phyloP scores from a whole-genome alignment of 1,140 invertebrate genomes.

The Drosophila jambulina region DNA sequence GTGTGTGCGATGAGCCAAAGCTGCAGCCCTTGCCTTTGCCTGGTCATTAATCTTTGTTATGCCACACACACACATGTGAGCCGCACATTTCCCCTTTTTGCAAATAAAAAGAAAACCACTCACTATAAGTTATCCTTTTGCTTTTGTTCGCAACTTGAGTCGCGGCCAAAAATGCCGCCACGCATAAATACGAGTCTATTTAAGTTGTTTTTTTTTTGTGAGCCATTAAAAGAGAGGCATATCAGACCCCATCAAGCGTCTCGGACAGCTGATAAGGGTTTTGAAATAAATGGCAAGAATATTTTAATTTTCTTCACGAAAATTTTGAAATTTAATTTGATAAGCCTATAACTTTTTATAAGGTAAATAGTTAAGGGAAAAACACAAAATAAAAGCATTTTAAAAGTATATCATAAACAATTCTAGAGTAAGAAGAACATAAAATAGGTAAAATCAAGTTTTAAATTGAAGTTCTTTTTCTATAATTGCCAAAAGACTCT shows the following conservation, averaged over 20 bases:
- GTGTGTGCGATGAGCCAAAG: slow-evolving; percentile 58
- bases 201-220: not conserved
- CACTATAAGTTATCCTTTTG: slow-evolving; percentile 73
- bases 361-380: not conserved
- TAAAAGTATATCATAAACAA: not conserved
- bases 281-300: not conserved
- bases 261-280: not conserved
- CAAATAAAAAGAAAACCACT: slow-evolving; percentile 20
- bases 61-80: slow-evolving; percentile 40
- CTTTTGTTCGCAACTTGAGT: slow-evolving; percentile 76
- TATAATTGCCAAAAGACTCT: no score
- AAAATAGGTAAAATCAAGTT: no score
- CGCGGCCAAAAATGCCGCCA: slow-evolving; percentile 59
- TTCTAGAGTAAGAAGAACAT: no score
- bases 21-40: slow-evolving; percentile 64
- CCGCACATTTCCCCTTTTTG: slow-evolving; percentile 9
- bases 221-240: slow-evolving; percentile 8
- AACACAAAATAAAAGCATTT: not conserved
- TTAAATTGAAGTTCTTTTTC: no score
- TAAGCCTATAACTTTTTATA: not conserved
- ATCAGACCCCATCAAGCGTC: not conserved
- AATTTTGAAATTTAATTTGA: not conserved
- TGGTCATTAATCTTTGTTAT: slow-evolving; percentile 85
- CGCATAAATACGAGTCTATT: slow-evolving; percentile 55
- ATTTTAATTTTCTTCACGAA: not conserved